Evolutionary conservation across 2,888 invertebrate species (phyloP), one percentile per base, ranked within the genome.

Genomic region (Acronicta alni): DNA sequence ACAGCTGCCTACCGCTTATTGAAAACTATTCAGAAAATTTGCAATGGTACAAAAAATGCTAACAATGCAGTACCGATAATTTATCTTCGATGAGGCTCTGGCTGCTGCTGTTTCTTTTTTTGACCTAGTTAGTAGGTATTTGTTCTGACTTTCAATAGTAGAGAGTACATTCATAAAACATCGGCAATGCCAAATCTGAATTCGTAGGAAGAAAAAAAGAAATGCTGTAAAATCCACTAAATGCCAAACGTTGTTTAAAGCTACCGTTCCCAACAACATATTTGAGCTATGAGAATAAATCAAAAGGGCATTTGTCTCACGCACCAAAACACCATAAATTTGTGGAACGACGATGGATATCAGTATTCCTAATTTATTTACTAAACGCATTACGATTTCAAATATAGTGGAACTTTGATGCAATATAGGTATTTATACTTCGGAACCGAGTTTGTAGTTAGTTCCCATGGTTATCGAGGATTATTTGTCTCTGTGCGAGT

Each of bases 1-100:
- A 61, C 79, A 79, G 74, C 76, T 81, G 79, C 67, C 65, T 57
- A 57, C 57, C 30, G 39, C 35, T 51, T 46, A 80, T 81, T 82
- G 57, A 61, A 78, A 73, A 77, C 60, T 74, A 75, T 78, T 77
- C 61, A 67, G 42, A 61, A 67, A 49, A 70, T 65, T 77, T 41
- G 10, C 49, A 42, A 55, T 49, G 23, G 44, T 42, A 59, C 45
- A 49, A 69, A 65, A 61, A 65, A 55, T 32, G 5, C 9, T 35
- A 38, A 15, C 20, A 44, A 62, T 67, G 38, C 53, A 60, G 18
- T 57, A 18, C 59, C 39, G 23, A 30, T 37, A 52, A 52, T 41
- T 45, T 15, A 38, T 49, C 26, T 18, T 30, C 30, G 15, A 47
- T 32, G 14, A 26, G 12, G 4, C 17, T 15, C 32, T 47, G 35